A percentile compares a stretch with the other conserved stretches of the same genome.
Evolutionary conservation across 2,113 vertebrate genomes (phyloP).

Genomic region (Eptesicus fuscus): DNA sequence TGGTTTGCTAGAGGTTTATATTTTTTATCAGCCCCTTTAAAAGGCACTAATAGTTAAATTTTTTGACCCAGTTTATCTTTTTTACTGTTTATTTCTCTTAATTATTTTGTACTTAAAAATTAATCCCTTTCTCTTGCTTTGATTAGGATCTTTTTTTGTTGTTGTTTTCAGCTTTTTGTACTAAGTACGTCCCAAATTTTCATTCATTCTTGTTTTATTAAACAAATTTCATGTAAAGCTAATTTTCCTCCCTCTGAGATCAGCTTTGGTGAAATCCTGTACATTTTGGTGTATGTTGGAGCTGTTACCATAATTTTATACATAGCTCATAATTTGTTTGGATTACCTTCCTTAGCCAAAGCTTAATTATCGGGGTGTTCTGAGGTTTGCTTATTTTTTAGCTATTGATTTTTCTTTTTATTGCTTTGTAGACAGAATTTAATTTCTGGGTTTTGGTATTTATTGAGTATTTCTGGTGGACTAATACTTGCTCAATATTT

Average conservation of each 20-base stretch:
- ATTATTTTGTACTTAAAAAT: slow-evolving; percentile 1
- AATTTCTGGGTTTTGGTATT: neutral
- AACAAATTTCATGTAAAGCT: neutral
- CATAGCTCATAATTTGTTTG: neutral
- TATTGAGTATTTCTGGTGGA: neutral
- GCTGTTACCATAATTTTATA: neutral
- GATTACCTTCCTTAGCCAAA: neutral
- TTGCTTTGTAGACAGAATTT: neutral
- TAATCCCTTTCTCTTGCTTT: neutral
- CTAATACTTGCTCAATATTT: neutral
- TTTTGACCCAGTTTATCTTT: neutral
- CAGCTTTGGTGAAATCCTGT: neutral
- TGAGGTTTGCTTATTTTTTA: neutral
- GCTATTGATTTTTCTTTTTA: neutral
- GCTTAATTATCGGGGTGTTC: neutral
- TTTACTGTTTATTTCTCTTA: neutral
- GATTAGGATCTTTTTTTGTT: neutral
- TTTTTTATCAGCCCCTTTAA: neutral
- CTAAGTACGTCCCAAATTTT: neutral
- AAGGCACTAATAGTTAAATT: neutral
- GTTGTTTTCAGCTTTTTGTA: neutral
- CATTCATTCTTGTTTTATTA: neutral
- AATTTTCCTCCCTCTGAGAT: neutral
- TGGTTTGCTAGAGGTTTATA: neutral
- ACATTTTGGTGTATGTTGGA: neutral